phyloP scores from a whole-genome alignment of 2,797 vertebrate species.

The Buphagus erythrorhynchus region DNA sequence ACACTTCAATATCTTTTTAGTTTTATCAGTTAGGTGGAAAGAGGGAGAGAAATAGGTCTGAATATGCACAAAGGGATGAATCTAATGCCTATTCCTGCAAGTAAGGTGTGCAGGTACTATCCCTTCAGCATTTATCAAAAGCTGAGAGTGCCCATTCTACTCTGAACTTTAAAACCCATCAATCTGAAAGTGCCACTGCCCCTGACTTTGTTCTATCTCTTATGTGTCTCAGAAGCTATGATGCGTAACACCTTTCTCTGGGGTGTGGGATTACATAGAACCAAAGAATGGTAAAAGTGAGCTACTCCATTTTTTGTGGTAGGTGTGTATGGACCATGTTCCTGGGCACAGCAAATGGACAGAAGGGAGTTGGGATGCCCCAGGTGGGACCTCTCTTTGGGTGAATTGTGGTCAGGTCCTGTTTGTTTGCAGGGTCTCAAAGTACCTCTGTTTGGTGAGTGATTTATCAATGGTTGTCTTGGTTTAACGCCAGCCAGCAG shows the following conservation, averaged over 20 bases:
- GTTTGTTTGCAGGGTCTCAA: not conserved
- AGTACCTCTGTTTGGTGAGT: not conserved
- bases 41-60: not conserved
- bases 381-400: fast-evolving
- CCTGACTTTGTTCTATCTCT: not conserved
- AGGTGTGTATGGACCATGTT: fast-evolving
- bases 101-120: not conserved
- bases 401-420: not conserved
- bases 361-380: not conserved
- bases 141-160: not conserved
- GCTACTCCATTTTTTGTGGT: not conserved
- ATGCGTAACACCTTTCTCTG: not conserved
- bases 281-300: not conserved
- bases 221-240: not conserved
- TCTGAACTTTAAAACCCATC: not conserved
- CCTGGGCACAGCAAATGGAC: not conserved
- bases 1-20: not conserved
- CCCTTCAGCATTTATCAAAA: not conserved
- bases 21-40: not conserved
- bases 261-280: not conserved
- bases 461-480: not conserved
- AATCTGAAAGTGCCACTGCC: not conserved
- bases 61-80: not conserved
- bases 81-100: not conserved
- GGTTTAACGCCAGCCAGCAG: not conserved